Conservation (phyloP, 1,140 invertebrate species). For the Trialeurodes vaporariorum region DNA sequence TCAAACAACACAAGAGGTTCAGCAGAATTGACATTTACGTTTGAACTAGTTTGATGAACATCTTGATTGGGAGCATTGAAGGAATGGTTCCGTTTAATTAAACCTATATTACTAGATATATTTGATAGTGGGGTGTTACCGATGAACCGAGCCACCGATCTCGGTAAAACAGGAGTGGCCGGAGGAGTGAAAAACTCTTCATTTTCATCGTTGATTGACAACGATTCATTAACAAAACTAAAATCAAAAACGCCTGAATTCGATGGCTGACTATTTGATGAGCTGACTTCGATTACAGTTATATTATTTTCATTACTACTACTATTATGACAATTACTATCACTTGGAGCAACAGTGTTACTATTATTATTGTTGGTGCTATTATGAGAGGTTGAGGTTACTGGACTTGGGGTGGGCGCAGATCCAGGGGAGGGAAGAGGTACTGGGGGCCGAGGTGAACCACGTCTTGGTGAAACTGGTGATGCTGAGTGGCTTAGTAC, state of each 20-base stretch:
- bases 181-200: conserved; percentile 22
- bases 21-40: too few species aligned
- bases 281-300: conserved; percentile 26
- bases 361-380: not conserved
- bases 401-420: too few species aligned
- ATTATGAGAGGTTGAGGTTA: not conserved
- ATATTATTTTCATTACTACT: conserved; percentile 19
- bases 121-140: not conserved
- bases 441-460: not conserved
- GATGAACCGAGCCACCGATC: conserved; percentile 7
- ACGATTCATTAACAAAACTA: conserved; percentile 16
- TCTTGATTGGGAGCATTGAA: too few species aligned
- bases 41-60: too few species aligned
- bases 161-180: conserved; percentile 16
- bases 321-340: not conserved
- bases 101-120: too few species aligned
- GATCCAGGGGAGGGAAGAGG: not conserved
- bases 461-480: not conserved
- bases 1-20: too few species aligned
- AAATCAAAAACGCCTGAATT: conserved; percentile 18
- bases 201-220: conserved; percentile 10
- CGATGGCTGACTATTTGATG: not conserved
- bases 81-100: too few species aligned
- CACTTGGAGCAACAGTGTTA: not conserved
- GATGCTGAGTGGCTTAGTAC: not conserved